Evolutionary conservation across 2,113 vertebrate species (phyloP).

Genomic region (Oreocharis arfaki): DNA sequence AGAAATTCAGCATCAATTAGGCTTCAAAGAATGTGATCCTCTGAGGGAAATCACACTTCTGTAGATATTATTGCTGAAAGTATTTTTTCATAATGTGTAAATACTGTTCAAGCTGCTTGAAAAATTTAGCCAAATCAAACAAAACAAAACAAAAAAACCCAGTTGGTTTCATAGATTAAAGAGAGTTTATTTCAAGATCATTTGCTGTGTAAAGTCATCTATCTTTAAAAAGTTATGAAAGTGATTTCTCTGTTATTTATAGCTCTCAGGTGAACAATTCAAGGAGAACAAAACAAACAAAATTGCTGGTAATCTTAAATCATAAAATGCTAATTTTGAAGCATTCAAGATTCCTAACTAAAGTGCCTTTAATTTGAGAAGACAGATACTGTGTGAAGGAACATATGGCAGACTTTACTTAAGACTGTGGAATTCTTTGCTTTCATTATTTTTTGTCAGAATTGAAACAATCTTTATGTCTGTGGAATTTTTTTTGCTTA

Average conservation of each 20-base stretch:
- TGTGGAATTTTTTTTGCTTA: not conserved
- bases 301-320: not conserved
- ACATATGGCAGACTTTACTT: not conserved
- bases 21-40: not conserved
- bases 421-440: not conserved
- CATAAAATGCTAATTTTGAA: not conserved
- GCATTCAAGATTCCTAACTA: not conserved
- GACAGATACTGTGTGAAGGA: not conserved
- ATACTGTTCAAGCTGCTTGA: not conserved
- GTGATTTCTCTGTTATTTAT: not conserved
- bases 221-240: not conserved
- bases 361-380: not conserved
- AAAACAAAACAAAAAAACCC: not conserved
- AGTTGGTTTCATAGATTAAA: not conserved
- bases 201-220: not conserved
- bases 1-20: not conserved
- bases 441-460: not conserved
- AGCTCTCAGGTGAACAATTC: not conserved
- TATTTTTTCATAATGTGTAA: not conserved
- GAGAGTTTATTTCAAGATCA: not conserved
- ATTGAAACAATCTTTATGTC: not conserved
- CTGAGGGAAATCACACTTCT: not conserved
- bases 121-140: not conserved
- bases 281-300: not conserved
- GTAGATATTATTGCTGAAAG: not conserved